These are phyloP conservation scores for Cossypha heuglini DNA, from an alignment of 2,797 vertebrate species.

Conservation along the genomic window DNA sequence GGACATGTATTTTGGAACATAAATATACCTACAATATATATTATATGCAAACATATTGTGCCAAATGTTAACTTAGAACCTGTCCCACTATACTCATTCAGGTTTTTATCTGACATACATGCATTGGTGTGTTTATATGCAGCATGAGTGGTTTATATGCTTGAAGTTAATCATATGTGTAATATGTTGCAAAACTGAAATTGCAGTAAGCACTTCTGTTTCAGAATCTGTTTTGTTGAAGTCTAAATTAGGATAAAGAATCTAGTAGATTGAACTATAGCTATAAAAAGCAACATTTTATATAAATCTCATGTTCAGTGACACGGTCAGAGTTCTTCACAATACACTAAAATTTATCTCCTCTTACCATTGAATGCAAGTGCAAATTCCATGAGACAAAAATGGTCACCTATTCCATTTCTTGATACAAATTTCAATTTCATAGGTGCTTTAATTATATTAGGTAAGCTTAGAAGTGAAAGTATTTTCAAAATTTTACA, in stretches of 20 bases:
- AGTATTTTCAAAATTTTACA: background rate
- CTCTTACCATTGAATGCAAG: accelerated
- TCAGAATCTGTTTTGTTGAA: background rate
- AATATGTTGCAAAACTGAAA: background rate
- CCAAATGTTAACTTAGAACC: background rate
- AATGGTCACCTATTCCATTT: background rate
- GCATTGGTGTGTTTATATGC: background rate
- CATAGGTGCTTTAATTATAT: background rate
- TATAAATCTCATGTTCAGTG: background rate
- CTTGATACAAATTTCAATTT: background rate
- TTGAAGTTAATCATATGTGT: background rate
- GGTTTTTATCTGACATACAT: background rate
- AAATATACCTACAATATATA: background rate
- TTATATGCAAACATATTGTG: background rate
- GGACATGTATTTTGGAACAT: background rate
- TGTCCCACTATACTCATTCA: background rate
- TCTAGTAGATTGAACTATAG: background rate
- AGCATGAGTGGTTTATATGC: background rate
- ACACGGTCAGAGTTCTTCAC: background rate
- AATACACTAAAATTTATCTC: background rate
- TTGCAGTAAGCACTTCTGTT: background rate
- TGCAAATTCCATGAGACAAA: background rate
- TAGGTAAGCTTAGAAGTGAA: background rate
- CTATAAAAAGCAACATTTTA: background rate
- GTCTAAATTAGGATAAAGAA: background rate